Evolutionary conservation across 2,888 invertebrate genomes (phyloP).

Genomic region (Candidula unifasciata): DNA sequence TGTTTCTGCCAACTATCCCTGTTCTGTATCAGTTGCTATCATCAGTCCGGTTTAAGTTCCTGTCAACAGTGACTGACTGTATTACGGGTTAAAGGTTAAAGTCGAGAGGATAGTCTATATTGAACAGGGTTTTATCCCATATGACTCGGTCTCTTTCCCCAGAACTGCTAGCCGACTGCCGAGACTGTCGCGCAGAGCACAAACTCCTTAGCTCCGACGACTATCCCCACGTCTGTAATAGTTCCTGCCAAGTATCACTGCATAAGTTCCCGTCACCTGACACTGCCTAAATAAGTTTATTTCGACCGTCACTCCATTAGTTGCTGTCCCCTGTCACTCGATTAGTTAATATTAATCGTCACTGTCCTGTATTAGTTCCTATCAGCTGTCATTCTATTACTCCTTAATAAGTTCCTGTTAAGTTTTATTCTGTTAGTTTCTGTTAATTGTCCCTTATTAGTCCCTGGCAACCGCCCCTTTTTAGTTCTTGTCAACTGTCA

Average conservation of each 20-base stretch:
- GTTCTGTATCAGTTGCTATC: neutral
- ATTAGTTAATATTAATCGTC: neutral
- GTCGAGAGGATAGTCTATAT: too few species aligned
- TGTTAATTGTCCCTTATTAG: too few species aligned
- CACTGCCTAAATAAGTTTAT: too few species aligned
- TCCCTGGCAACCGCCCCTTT: neutral
- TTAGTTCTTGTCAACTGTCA: neutral
- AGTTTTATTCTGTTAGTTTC: too few species aligned
- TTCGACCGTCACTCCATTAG: neutral
- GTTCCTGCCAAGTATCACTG: neutral
- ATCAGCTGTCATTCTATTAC: too few species aligned
- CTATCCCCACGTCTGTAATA: neutral
- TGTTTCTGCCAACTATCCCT: neutral
- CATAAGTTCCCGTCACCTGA: neutral
- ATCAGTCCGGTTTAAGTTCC: neutral
- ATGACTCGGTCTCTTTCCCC: too few species aligned
- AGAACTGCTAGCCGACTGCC: too few species aligned
- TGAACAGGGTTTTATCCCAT: too few species aligned
- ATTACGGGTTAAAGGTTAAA: too few species aligned
- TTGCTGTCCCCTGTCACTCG: neutral
- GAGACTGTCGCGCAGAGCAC: too few species aligned
- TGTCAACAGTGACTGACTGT: neutral
- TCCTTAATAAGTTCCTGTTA: too few species aligned
- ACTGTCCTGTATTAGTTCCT: neutral
- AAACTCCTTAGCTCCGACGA: too few species aligned